These are phyloP conservation scores for Apamea sordens DNA, from an alignment of 2,888 invertebrate genomes.

Conservation along the genomic window DNA sequence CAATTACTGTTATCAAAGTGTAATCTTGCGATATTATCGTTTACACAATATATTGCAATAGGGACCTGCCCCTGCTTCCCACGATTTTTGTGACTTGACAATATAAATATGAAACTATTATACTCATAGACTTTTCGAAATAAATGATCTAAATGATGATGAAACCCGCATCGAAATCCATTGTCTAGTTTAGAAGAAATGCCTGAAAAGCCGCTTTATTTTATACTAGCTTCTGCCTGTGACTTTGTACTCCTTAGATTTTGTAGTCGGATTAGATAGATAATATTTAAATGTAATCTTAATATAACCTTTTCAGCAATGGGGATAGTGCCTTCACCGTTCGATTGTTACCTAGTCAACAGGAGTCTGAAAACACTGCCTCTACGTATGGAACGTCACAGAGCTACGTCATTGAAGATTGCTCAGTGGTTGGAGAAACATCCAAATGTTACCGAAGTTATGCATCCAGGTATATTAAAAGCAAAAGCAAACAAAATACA, in stretches of 20 bases:
- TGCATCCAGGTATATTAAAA: constrained; percentile 93
- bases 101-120: not conserved
- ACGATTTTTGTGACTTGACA: no score
- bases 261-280: no score
- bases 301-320: constrained; percentile 90
- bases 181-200: not conserved
- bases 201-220: not conserved
- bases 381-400: constrained; percentile 97
- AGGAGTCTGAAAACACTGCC: constrained; percentile 98
- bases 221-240: not conserved
- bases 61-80: no score
- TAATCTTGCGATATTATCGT: no score
- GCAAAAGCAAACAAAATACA: no score
- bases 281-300: not conserved
- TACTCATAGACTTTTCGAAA: not conserved
- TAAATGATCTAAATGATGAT: not conserved
- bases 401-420: constrained; percentile 93
- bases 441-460: constrained; percentile 94
- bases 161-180: not conserved
- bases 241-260: not conserved
- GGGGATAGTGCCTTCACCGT: constrained; percentile 98
- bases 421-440: constrained; percentile 96
- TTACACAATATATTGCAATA: no score
- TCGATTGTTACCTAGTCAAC: constrained; percentile 98
- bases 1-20: no score